These are phyloP conservation scores for Parnassius smintheus DNA, from an alignment of 2,888 invertebrate species.

Conservation along the genomic window DNA sequence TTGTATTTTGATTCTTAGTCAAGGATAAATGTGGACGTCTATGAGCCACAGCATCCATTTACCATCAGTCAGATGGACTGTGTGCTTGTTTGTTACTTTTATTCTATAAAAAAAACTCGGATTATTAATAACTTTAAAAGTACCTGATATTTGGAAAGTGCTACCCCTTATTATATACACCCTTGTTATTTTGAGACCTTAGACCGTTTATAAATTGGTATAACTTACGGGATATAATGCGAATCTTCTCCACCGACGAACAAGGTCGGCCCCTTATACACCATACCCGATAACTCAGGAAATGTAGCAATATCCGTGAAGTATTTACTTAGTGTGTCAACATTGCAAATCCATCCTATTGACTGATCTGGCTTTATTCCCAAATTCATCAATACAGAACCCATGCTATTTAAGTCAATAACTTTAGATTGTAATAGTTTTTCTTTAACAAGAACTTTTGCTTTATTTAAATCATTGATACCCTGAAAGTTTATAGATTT, in stretches of 20 bases:
- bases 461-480: slow-evolving; percentile 79
- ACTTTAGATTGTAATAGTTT: slow-evolving; percentile 42
- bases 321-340: slow-evolving; percentile 42
- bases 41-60: no score
- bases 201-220: background rate
- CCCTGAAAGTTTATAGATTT: slow-evolving; percentile 75
- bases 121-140: background rate
- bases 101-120: no score
- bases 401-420: slow-evolving; percentile 35
- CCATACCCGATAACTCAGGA: slow-evolving; percentile 44
- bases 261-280: slow-evolving; percentile 51
- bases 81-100: no score
- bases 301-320: slow-evolving; percentile 50
- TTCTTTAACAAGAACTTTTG: slow-evolving; percentile 68
- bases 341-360: slow-evolving; percentile 56
- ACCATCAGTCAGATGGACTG: no score
- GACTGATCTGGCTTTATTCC: slow-evolving; percentile 39
- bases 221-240: slow-evolving; percentile 57
- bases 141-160: background rate
- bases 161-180: background rate
- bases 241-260: slow-evolving; percentile 60
- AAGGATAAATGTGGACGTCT: no score
- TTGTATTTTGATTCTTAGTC: no score
- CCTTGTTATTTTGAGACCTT: background rate
- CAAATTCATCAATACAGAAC: slow-evolving; percentile 56